Conservation (phyloP, 23 tunicate species). For the Styela clava region DNA sequence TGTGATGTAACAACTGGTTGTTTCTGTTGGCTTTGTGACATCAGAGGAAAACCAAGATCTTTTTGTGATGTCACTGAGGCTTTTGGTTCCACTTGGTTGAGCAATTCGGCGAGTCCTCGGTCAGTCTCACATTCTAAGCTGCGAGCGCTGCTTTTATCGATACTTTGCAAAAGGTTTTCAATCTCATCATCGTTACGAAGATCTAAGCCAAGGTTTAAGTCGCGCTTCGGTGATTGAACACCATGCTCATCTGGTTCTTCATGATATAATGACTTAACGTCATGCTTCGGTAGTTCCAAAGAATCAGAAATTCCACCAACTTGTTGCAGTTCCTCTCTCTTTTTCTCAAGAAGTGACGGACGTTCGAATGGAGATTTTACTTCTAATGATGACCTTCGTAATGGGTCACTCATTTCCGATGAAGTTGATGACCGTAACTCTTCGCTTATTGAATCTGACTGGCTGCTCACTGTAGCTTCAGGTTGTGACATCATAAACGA, state of each 20-base stretch:
- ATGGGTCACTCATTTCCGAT: neutral
- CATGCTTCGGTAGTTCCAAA: conserved; percentile 1
- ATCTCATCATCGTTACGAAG: neutral
- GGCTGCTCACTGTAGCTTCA: neutral
- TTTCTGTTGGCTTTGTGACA: neutral
- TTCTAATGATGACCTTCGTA: neutral
- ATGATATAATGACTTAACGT: neutral
- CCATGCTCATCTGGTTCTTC: neutral
- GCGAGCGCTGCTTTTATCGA: conserved; percentile 18
- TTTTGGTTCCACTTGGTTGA: conserved; percentile 18
- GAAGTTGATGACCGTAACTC: neutral
- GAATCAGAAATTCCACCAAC: neutral
- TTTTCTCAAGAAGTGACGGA: neutral
- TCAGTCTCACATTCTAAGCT: conserved; percentile 10
- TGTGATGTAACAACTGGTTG: neutral
- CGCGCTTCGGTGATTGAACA: neutral
- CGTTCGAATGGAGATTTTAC: conserved; percentile 10
- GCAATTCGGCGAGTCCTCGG: conserved; percentile 10
- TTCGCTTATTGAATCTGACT: neutral
- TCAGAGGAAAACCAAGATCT: neutral
- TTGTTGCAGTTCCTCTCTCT: neutral
- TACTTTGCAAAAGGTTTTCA: conserved; percentile 6
- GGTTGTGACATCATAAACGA: neutral
- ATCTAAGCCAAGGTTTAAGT: neutral
- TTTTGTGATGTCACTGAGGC: conserved; percentile 17